Conservation (phyloP, 64 coral and sea anemone species). For the Orbicella faveolata region DNA sequence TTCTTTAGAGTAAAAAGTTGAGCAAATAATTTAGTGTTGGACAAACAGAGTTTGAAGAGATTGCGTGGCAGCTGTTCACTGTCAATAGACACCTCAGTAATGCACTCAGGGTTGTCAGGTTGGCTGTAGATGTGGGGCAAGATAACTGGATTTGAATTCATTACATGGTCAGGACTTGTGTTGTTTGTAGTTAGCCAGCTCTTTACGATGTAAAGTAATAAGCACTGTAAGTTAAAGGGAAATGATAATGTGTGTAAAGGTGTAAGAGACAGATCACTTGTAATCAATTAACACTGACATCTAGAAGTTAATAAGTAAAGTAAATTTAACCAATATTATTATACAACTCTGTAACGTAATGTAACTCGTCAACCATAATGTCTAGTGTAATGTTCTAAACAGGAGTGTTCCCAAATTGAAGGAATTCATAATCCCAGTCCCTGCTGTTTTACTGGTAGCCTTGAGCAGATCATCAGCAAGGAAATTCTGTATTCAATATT, state of each 20-base stretch:
- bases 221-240: constrained; percentile 40
- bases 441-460: background rate
- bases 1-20: background rate
- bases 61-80: background rate
- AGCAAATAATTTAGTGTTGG: background rate
- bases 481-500: too few species aligned
- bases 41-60: background rate
- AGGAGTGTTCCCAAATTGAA: background rate
- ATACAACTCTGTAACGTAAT: constrained; percentile 2
- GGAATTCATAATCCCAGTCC: background rate
- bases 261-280: constrained; percentile 3
- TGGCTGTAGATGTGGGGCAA: background rate
- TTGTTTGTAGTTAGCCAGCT: background rate
- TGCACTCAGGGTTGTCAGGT: background rate
- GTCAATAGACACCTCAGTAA: background rate
- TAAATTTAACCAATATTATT: constrained; percentile 11
- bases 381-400: background rate
- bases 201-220: background rate
- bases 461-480: too few species aligned
- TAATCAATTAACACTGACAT: constrained; percentile 34
- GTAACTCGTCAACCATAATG: background rate
- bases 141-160: background rate
- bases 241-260: background rate
- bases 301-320: background rate
- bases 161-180: background rate